Percentiles rank a stretch among this genome's conserved stretches.
Conservation (phyloP, 2,113 vertebrate species). For the Pitta sordida region DNA sequence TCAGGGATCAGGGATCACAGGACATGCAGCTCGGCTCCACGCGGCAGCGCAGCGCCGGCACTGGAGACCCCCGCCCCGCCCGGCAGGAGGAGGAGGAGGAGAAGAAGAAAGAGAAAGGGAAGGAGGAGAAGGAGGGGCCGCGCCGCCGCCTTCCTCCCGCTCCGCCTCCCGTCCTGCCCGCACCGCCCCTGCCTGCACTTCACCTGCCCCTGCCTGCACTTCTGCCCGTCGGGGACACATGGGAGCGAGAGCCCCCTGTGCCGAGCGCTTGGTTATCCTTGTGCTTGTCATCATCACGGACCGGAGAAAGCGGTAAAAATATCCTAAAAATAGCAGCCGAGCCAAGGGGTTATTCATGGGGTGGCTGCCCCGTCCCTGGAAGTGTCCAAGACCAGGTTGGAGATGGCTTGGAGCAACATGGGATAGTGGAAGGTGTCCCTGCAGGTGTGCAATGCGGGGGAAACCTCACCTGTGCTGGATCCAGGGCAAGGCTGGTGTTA, state of each 20-base stretch:
- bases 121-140: neutral
- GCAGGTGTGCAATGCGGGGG: no score
- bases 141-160: neutral
- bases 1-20: no score
- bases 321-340: neutral
- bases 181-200: neutral
- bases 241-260: neutral
- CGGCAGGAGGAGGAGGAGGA: neutral
- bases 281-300: rapidly evolving
- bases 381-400: neutral
- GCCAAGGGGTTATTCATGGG: neutral
- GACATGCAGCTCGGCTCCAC: neutral
- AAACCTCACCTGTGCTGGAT: neutral
- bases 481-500: neutral
- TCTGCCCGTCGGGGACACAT: neutral
- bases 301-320: neutral
- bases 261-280: neutral
- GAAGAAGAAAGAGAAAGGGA: neutral
- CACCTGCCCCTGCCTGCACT: neutral
- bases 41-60: neutral
- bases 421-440: neutral
- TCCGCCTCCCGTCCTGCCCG: neutral
- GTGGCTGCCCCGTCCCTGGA: neutral
- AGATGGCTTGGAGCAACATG: rapidly evolving
- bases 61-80: neutral